These are phyloP conservation scores for Hippolais icterina DNA, from an alignment of 2,113 vertebrate species.

Conservation along the genomic window DNA sequence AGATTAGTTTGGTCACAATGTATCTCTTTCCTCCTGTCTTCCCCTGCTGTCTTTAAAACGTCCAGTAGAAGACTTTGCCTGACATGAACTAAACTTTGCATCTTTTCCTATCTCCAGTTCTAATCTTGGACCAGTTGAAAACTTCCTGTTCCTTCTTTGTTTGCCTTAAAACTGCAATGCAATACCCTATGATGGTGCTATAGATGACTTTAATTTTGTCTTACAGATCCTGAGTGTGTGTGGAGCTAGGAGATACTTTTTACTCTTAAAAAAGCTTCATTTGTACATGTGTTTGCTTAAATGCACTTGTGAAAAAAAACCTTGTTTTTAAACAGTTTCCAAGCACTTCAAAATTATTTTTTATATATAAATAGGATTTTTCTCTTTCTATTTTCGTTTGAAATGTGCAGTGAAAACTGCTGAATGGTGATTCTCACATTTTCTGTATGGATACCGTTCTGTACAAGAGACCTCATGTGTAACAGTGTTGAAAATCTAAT, in stretches of 20 bases:
- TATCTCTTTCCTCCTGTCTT: not conserved
- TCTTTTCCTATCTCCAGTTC: not conserved
- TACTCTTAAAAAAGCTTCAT: not conserved
- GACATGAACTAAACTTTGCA: not conserved
- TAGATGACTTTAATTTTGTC: not conserved
- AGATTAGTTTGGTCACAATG: not conserved
- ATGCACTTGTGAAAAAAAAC: too few species aligned
- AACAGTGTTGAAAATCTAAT: constrained; percentile 62
- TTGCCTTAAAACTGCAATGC: not conserved
- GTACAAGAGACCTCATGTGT: constrained; percentile 19
- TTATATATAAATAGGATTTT: not conserved
- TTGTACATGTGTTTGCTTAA: not conserved
- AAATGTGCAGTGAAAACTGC: not conserved
- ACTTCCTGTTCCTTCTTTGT: not conserved
- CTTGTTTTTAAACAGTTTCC: not conserved
- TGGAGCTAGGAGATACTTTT: not conserved
- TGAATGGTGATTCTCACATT: not conserved
- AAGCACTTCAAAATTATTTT: not conserved
- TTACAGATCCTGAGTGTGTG: not conserved
- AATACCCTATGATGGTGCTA: not conserved
- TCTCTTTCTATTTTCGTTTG: not conserved
- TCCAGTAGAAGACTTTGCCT: not conserved
- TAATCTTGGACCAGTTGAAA: not conserved
- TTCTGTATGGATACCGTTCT: not conserved
- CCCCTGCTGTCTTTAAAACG: not conserved